Base-by-base conservation (phyloP, 2,888 invertebrate genomes). In the Xylota segnis region DNA sequence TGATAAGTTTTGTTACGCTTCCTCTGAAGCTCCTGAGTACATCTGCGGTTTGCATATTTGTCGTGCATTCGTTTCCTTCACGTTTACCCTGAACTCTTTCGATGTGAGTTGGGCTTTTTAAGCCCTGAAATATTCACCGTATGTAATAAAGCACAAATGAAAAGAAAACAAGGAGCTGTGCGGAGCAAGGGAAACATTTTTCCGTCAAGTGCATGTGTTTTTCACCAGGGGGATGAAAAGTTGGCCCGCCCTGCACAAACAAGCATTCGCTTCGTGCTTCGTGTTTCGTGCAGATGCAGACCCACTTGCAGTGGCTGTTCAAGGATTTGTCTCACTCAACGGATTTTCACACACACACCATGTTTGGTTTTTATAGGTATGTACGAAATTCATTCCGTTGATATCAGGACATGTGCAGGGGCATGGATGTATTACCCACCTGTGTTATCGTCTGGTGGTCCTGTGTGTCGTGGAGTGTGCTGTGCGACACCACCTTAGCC, bases 261-360 rank as follows among this genome's bases (percentile, higher is more conserved):
- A 70, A 34, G 32, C 52, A 47, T 54, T 54, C 56, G 52, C 37
- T 37, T 74, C 81, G 52, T 56, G n/a, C n/a, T n/a, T n/a, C n/a
- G n/a, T n/a, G n/a, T n/a, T n/a, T n/a, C n/a, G n/a, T n/a, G n/a
- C n/a, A n/a, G n/a, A n/a, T n/a, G 58, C 43, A 74, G 47, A 71
- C 50, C 61, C 68, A 75, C 68, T 81, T 76, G 56, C 68, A 43
- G 29, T 75, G 63, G 61, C 58, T 76, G 76, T 71, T 82, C 76
- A 82, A 82, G 76, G 82, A 82, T 82, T 82, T 82, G 82, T 82
- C 82, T 82, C 70, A 82, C 82, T 82, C 82, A 82, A 82, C 65
- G 76, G 76, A 82, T 82, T 75, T 82, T 47, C 70, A 76, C 70
- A 76, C 70, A 76, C 54, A 76, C 58, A 76, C 50, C 43, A 40